phyloP scores from a whole-genome alignment of 2,113 vertebrate genomes.

The Bettongia penicillata region DNA sequence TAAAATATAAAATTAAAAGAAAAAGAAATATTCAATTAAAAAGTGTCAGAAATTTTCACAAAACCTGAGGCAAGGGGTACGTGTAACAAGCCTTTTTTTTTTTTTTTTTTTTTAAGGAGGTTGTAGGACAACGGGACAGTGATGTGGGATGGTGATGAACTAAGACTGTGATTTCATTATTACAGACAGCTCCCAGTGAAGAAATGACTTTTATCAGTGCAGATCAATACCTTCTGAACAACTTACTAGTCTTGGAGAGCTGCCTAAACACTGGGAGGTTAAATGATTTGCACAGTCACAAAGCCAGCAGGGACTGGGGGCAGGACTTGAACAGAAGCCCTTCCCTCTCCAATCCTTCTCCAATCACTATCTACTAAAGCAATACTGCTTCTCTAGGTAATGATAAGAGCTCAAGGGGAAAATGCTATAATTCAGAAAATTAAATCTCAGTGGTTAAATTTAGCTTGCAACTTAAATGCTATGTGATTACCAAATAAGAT shows the following conservation, averaged over 20 bases:
- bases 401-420: constrained; percentile 17
- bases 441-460: constrained; percentile 6
- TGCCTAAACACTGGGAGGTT: not conserved
- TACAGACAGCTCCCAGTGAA: not conserved
- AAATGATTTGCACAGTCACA: not conserved
- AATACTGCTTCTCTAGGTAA: not conserved
- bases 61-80: not conserved
- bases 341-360: not conserved
- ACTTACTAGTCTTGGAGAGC: not conserved
- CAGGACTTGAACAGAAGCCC: not conserved
- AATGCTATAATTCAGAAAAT: constrained; percentile 19
- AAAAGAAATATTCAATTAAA: not conserved
- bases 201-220: not conserved
- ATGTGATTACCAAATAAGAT: not conserved
- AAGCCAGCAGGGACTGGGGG: not conserved
- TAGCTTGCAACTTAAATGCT: not conserved
- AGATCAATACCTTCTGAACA: not conserved
- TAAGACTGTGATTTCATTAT: not conserved
- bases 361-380: not conserved
- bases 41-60: not conserved
- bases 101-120: not conserved
- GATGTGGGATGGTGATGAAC: not conserved
- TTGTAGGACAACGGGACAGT: not conserved
- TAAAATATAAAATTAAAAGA: not conserved
- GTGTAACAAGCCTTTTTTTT: not conserved